Evolutionary conservation across 2,797 vertebrate genomes (phyloP), one percentile per base, ranked within the genome.

Genomic region (Lacerta agilis): DNA sequence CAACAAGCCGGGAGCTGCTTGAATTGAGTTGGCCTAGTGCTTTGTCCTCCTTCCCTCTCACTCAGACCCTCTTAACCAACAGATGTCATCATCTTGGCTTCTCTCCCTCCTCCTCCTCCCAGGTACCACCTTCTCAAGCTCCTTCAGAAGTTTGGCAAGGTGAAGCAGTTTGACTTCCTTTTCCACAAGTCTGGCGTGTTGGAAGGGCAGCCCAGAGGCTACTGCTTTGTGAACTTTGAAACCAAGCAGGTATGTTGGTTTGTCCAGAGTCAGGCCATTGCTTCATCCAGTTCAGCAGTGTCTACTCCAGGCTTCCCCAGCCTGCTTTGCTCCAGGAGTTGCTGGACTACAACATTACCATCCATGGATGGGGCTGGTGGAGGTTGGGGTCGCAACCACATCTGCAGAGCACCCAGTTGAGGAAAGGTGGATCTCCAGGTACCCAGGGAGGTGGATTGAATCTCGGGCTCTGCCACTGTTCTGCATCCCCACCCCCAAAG

Each of bases 151-250:
- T 99, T 99, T 95, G 99, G 99, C 92, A 98, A 98, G 76, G 99
- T 99, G 55, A 99, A 99, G 95, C 98, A 99, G 88, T 99, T 99
- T 94, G 99, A 99, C 96, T 99, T 99, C 94, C 97, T 99, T 85
- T 99, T 99, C 94, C 99, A 99, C 92, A 99, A 99, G 93, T 99
- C 99, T 0, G 99, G 99, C 36, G 98, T 98, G 91, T 93, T 99
- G 95, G 99, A 99, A 93, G 99, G 99, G n/a, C 99, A 99, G 91
- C 99, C 99, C 0, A 97, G 99, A 79, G 99, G 99, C 69, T 99
- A 99, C 97, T 99, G 99, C 94, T 99, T 99, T 38, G 98, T 99
- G 92, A 99, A 99, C 96, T 99, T 99, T 93, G 98, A 98, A 96
- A 99, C 99, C 92, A 99, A 99, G 95, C 98, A 98, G 98, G 99